These are phyloP conservation scores for Choloepus hoffmanni DNA, from an alignment of 2,113 vertebrate genomes.

Conservation along the genomic window DNA sequence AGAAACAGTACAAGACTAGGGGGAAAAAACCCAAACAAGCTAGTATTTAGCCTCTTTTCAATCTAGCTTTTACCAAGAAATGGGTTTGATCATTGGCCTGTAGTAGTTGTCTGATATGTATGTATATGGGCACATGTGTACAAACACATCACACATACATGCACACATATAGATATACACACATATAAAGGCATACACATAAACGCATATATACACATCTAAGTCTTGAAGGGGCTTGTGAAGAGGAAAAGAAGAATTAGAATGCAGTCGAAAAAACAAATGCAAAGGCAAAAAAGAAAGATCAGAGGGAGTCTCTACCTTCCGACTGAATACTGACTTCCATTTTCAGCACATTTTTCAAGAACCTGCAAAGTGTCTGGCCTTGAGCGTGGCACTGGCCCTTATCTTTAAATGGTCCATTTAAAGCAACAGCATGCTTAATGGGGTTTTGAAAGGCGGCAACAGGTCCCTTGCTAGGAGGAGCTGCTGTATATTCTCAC, in stretches of 20 bases:
- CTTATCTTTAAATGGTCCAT: constrained; percentile 51
- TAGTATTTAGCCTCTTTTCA: background rate
- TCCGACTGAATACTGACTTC: background rate
- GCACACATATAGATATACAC: background rate
- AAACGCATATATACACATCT: background rate
- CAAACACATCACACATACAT: background rate
- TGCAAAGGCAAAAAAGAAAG: background rate
- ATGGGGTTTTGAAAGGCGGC: background rate
- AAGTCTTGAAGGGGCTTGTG: background rate
- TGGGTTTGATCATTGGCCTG: background rate
- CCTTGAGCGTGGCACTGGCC: background rate
- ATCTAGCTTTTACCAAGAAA: background rate
- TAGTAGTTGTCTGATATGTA: background rate
- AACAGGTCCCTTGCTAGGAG: background rate
- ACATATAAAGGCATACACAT: background rate
- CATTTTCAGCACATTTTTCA: constrained; percentile 32
- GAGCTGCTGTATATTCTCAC: background rate
- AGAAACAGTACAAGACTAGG: background rate
- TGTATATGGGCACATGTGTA: background rate
- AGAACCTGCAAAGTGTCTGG: background rate
- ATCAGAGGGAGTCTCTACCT: constrained; percentile 1
- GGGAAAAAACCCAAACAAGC: background rate
- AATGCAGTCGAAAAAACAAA: background rate
- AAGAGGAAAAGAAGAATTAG: background rate
- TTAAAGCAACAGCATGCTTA: constrained; percentile 21